phyloP scores from a whole-genome alignment of 2,888 invertebrate species.

The Epirrhoe alternata region DNA sequence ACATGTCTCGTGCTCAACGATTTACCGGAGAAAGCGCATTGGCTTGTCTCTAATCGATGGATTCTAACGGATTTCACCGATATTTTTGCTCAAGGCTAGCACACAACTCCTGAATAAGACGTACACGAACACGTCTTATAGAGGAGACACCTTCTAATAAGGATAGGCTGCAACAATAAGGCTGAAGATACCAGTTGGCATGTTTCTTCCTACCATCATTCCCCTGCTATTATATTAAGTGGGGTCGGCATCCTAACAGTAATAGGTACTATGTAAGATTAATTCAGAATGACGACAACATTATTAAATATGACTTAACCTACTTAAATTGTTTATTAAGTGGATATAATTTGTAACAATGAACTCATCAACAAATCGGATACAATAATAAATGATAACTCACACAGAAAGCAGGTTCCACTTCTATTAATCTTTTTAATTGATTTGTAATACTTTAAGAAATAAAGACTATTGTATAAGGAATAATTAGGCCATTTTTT shows the following conservation, averaged over 20 bases:
- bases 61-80: constrained; percentile 68
- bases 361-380: constrained; percentile 14
- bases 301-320: constrained; percentile 9
- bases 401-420: background rate
- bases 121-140: constrained; percentile 52
- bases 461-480: background rate
- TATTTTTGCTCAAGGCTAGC: constrained; percentile 47
- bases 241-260: too few species aligned
- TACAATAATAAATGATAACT: background rate
- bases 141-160: too few species aligned
- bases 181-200: background rate
- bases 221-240: too few species aligned
- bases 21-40: constrained; percentile 62
- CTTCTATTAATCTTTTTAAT: background rate
- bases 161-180: too few species aligned
- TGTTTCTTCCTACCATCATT: too few species aligned
- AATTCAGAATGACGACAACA: background rate
- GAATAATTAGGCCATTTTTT: background rate
- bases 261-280: background rate
- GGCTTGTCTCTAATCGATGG: constrained; percentile 54
- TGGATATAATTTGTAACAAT: constrained; percentile 16
- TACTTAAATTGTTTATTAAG: constrained; percentile 11
- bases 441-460: too few species aligned
- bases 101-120: constrained; percentile 55
- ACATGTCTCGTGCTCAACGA: constrained; percentile 53